These are phyloP conservation scores for Poeciliopsis turrubarensis DNA, from an alignment of 2,113 vertebrate species.

Conservation along the genomic window DNA sequence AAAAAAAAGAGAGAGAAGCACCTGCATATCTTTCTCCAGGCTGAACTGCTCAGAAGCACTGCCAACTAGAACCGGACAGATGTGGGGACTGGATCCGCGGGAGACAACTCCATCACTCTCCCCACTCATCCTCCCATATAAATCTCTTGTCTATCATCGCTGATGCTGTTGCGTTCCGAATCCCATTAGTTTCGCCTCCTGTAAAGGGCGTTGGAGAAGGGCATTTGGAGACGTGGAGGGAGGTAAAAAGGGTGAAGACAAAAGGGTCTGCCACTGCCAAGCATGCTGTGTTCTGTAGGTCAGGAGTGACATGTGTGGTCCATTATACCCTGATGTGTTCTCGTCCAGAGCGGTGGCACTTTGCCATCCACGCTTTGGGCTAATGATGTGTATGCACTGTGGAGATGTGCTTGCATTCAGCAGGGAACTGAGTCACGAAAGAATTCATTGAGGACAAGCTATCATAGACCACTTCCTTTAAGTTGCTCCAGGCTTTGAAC, in stretches of 20 bases:
- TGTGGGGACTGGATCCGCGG: slow-evolving; percentile 68
- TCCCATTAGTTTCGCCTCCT: slow-evolving; percentile 66
- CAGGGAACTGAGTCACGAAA: slow-evolving; percentile 40
- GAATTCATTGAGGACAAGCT: slow-evolving; percentile 39
- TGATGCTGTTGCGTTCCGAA: slow-evolving; percentile 57
- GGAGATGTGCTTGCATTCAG: slow-evolving; percentile 37
- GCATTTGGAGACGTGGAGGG: slow-evolving; percentile 26
- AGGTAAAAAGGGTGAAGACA: slow-evolving; percentile 1
- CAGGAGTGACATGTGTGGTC: slow-evolving; percentile 63
- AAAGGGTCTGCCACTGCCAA: slow-evolving; percentile 24
- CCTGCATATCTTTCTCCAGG: slow-evolving; percentile 73
- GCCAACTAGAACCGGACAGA: slow-evolving; percentile 76
- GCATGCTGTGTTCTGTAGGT: slow-evolving; percentile 37
- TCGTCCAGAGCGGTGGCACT: slow-evolving; percentile 16
- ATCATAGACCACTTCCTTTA: slow-evolving; percentile 30
- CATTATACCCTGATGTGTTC: slow-evolving; percentile 36
- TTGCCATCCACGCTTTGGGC: slow-evolving; percentile 20
- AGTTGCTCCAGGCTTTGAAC: slow-evolving; percentile 19
- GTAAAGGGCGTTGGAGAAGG: slow-evolving; percentile 56
- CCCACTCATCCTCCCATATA: slow-evolving; percentile 59
- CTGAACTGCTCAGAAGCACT: slow-evolving; percentile 71
- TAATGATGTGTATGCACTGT: slow-evolving; percentile 46
- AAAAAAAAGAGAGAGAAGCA: too few relatives aligned
- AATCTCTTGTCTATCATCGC: slow-evolving; percentile 70
- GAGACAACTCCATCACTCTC: slow-evolving; percentile 75